Evolutionary conservation across 1,140 invertebrate species (phyloP).

Genomic region (Asobara japonica): DNA sequence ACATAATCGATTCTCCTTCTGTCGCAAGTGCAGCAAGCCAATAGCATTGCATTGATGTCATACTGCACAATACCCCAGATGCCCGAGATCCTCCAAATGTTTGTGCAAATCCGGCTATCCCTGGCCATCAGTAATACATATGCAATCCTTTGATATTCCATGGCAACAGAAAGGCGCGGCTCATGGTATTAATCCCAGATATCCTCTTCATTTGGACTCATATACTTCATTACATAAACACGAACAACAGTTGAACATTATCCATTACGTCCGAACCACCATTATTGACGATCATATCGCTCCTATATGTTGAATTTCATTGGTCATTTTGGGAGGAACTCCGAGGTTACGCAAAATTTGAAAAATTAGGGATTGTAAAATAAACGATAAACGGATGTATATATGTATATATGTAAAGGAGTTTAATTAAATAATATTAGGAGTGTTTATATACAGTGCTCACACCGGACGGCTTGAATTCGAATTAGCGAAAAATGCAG

Average conservation of each 20-base stretch:
- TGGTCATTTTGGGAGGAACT: too few relatives aligned
- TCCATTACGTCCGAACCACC: neutral
- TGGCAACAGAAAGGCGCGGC: neutral
- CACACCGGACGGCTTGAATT: too few relatives aligned
- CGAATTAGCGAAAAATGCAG: too few relatives aligned
- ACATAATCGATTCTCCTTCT: neutral
- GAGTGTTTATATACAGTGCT: too few relatives aligned
- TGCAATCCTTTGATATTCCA: constrained; percentile 19
- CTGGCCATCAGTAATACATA: neutral
- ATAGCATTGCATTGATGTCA: neutral
- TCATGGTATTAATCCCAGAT: neutral
- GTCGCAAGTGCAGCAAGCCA: constrained; percentile 7
- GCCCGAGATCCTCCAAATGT: neutral
- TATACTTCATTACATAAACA: neutral
- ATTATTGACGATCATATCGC: too few relatives aligned
- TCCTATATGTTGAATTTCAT: too few relatives aligned
- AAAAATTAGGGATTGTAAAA: too few relatives aligned
- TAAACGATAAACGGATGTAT: too few relatives aligned
- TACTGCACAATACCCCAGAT: constrained; percentile 2
- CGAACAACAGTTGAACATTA: neutral
- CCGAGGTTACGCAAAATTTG: too few relatives aligned
- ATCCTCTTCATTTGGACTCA: neutral
- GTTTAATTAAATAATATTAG: too few relatives aligned
- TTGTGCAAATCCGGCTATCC: constrained; percentile 19
- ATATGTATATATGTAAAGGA: too few relatives aligned